A percentile compares a stretch with the other conserved stretches of the same genome.
Evolutionary conservation across 2,888 invertebrate species (phyloP).

Genomic region (Lamellibrachia columna): DNA sequence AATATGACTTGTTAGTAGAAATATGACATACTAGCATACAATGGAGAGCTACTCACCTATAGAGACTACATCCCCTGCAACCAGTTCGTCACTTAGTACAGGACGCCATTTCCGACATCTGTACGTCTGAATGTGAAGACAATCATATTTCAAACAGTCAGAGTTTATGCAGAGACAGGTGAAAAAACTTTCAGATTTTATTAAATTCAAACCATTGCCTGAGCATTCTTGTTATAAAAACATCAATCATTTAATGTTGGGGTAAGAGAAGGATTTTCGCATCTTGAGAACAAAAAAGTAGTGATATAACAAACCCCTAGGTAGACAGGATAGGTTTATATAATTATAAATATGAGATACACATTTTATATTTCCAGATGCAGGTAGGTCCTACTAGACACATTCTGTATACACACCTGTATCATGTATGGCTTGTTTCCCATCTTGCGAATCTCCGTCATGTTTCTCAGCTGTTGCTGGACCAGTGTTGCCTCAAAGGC

Average conservation of each 20-base stretch:
- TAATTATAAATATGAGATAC: not conserved
- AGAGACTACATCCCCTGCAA: slow-evolving; percentile 97
- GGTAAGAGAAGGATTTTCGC: too few relatives aligned
- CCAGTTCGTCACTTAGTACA: slow-evolving; percentile 84
- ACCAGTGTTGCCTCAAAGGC: slow-evolving; percentile 98
- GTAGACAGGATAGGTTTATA: too few relatives aligned
- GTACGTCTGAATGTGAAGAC: slow-evolving; percentile 67
- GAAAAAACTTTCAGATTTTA: not conserved
- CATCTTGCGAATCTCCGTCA: slow-evolving; percentile 99
- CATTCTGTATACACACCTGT: slow-evolving; percentile 67
- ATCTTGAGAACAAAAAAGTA: too few relatives aligned
- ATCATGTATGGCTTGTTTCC: slow-evolving; percentile 95
- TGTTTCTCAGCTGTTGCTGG: slow-evolving; percentile 95
- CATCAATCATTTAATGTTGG: too few relatives aligned
- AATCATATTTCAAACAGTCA: not conserved
- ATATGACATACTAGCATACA: not conserved
- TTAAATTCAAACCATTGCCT: not conserved
- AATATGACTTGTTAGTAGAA: not conserved
- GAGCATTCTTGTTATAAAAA: too few relatives aligned
- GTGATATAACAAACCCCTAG: too few relatives aligned
- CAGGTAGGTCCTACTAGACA: too few relatives aligned
- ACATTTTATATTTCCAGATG: too few relatives aligned
- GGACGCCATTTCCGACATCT: slow-evolving; percentile 90
- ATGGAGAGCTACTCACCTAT: slow-evolving; percentile 69
- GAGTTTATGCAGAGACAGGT: not conserved